Percentiles rank a stretch among this genome's conserved stretches.
phyloP scores from a whole-genome alignment of 2,888 invertebrate species.

The Octodonta nipae region DNA sequence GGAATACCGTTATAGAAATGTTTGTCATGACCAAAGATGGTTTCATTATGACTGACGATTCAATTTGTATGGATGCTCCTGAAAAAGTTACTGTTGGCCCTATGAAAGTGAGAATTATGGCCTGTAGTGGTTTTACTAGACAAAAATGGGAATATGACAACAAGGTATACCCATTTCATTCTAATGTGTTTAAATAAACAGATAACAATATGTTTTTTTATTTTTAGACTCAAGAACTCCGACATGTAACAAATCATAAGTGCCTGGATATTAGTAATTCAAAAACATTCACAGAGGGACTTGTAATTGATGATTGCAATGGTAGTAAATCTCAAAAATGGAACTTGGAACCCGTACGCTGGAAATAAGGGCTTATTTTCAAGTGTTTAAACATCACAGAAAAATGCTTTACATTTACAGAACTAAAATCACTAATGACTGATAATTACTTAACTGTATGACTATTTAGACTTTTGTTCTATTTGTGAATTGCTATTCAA shows the following conservation, averaged over 20 bases:
- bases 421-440: too few species aligned
- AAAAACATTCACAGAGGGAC: slow-evolving; percentile 36
- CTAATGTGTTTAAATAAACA: background rate
- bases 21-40: slow-evolving; percentile 57
- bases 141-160: slow-evolving; percentile 57
- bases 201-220: slow-evolving; percentile 7
- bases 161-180: slow-evolving; percentile 26
- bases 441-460: too few species aligned
- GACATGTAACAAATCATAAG: slow-evolving; percentile 42
- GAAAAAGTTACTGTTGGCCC: slow-evolving; percentile 33
- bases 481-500: too few species aligned
- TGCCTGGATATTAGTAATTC: slow-evolving; percentile 43
- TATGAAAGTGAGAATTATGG: slow-evolving; percentile 53
- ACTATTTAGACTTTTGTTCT: too few species aligned
- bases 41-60: slow-evolving; percentile 74
- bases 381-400: too few species aligned
- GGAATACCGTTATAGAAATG: slow-evolving; percentile 51
- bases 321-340: slow-evolving; percentile 50
- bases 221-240: slow-evolving; percentile 38
- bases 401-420: too few species aligned
- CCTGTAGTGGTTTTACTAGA: slow-evolving; percentile 51
- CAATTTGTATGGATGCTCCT: slow-evolving; percentile 67
- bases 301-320: slow-evolving; percentile 48
- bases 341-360: slow-evolving; percentile 52
- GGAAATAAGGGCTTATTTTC: slow-evolving; percentile 40